phyloP scores from a whole-genome alignment of 1,140 invertebrate genomes.

The Aphis craccivora region DNA sequence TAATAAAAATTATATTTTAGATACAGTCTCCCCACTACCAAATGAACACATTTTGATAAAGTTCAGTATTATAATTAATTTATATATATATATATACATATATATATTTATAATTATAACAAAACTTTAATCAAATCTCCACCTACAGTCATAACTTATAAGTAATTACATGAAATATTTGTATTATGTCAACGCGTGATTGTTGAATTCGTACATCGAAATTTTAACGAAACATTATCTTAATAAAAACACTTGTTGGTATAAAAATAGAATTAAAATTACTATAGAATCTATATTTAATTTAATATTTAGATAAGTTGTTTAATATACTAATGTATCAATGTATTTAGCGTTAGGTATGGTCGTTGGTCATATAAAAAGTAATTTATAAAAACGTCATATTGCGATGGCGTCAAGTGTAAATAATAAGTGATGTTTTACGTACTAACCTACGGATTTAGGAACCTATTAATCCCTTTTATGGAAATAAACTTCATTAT shows the following conservation, averaged over 20 bases:
- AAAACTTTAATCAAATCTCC: neutral
- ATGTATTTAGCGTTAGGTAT: neutral
- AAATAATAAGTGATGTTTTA: neutral
- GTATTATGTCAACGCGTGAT: neutral
- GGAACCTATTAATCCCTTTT: neutral
- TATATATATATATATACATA: neutral
- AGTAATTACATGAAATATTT: neutral
- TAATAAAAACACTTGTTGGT: neutral
- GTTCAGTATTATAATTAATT: neutral
- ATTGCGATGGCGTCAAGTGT: neutral
- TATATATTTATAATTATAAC: neutral
- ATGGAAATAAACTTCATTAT: neutral
- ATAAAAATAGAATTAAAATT: neutral
- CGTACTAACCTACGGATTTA: neutral
- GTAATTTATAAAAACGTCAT: neutral
- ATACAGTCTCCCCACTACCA: too few relatives aligned
- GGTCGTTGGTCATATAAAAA: neutral
- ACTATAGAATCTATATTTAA: neutral
- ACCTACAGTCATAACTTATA: neutral
- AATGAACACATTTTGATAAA: too few relatives aligned
- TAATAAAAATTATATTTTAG: too few relatives aligned
- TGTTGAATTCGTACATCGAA: neutral
- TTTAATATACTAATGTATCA: neutral
- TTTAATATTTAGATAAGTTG: neutral
- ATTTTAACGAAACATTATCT: neutral